Base-by-base conservation (phyloP, 2,797 vertebrate genomes). In the Gouania willdenowi region DNA sequence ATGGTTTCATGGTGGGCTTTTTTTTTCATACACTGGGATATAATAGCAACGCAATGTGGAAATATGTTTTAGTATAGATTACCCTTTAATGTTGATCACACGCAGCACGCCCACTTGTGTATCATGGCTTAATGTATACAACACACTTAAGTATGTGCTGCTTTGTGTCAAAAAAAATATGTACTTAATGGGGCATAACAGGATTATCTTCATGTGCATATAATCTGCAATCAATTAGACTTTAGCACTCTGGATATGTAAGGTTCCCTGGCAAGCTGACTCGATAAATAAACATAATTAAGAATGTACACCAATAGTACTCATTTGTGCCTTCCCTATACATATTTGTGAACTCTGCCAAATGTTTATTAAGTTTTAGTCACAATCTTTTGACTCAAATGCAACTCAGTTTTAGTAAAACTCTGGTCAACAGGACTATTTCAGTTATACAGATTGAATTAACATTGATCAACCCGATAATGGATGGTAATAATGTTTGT, bases 211-310 rank as follows among this genome's bases (percentile, higher is more conserved):
- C 35, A 54, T 68, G 31, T 38, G 41, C 37, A 48, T 59, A 51
- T 61, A 61, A 70, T 69, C 43, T 62, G 31, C 52, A 62, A 66
- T 75, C 57, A 70, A 47, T 55, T 65, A 37, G 45, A 66, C 36
- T 39, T 41, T 24, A 36, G 23, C 17, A 10, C 34, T 53, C 13
- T 39, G 14, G 40, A 38, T 34, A 27, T 28, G 22, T 23, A 28
- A 46, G 40, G 33, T 5, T n/a, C n/a, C 8, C 19, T 15, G 12
- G 38, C 41, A 3, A 41, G 14, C 14, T 15, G 12, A 26, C 13
- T 6, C 2, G 13, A 26, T 8, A 13, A 5, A 3, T 13, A 26
- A 8, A 8, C 13, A 26, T 12, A 8, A 5, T 9, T n/a, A 4
- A 28, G 4, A 8, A 13, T 17, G n/a, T n/a, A 15, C 9, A 17